Evolutionary conservation across 2,797 vertebrate species (phyloP).

Genomic region (Gadopsis marmoratus): DNA sequence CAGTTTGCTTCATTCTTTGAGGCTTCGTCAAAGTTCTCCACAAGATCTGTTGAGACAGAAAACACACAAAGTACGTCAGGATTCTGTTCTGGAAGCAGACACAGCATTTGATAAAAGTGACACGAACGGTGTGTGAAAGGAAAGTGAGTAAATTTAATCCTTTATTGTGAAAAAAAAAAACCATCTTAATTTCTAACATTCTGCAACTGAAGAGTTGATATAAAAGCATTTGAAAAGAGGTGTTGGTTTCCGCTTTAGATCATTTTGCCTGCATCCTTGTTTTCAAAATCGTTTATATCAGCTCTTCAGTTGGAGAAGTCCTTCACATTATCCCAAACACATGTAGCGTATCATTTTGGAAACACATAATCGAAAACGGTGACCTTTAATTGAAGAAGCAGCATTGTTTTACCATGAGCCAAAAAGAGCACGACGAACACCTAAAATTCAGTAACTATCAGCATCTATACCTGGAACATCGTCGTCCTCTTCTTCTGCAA

Average conservation of each 20-base stretch:
- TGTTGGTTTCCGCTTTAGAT: too few relatives aligned
- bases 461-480: conserved; percentile 93
- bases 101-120: background rate
- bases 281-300: too few relatives aligned
- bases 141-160: background rate
- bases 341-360: background rate
- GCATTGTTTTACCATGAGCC: background rate
- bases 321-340: background rate
- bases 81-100: background rate
- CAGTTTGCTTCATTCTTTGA: conserved; percentile 99
- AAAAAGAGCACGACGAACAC: background rate
- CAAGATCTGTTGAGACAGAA: conserved; percentile 89
- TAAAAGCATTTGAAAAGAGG: conserved; percentile 5
- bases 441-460: background rate
- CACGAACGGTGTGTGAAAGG: background rate
- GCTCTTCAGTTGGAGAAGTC: too few relatives aligned
- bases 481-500: conserved; percentile 92
- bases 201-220: background rate
- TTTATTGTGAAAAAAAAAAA: background rate
- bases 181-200: background rate
- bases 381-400: background rate
- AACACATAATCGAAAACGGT: background rate
- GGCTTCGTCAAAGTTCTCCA: conserved; percentile 99
- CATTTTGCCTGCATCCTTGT: too few relatives aligned
- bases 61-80: background rate